Conservation (phyloP, 92 coral and sea anemone species). For the Micromussa lordhowensis region DNA sequence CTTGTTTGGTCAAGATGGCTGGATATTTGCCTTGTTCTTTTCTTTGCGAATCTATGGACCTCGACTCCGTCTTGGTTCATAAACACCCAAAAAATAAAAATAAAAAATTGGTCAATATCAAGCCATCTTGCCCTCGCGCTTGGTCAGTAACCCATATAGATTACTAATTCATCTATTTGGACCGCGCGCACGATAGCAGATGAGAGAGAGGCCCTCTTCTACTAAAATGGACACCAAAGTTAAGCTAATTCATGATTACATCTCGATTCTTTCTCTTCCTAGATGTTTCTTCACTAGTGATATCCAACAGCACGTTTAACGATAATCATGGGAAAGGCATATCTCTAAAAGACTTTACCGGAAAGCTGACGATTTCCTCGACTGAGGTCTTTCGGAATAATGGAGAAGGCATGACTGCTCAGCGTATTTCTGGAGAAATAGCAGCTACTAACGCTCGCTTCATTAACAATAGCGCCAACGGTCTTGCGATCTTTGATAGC, state of each 20-base stretch:
- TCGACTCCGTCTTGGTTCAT: too few species aligned
- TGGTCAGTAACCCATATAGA: too few species aligned
- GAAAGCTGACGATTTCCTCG: slow-evolving; percentile 15
- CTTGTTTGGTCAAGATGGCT: too few species aligned
- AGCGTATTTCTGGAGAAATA: slow-evolving; percentile 11
- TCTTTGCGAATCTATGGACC: too few species aligned
- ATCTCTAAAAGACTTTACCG: slow-evolving; percentile 22
- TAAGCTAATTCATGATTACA: not conserved
- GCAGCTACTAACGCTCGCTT: not conserved
- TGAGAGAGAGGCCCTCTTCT: too few species aligned
- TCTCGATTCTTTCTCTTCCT: not conserved
- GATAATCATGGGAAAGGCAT: slow-evolving; percentile 42
- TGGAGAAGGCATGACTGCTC: slow-evolving; percentile 26
- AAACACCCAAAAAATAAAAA: too few species aligned
- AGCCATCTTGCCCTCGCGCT: too few species aligned
- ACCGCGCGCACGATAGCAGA: too few species aligned
- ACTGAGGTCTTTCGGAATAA: slow-evolving; percentile 28
- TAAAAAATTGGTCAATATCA: too few species aligned
- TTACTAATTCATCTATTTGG: too few species aligned
- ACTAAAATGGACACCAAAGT: not conserved
- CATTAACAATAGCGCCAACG: slow-evolving; percentile 18
- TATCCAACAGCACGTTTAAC: slow-evolving; percentile 45
- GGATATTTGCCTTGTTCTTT: too few species aligned
- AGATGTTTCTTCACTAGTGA: slow-evolving; percentile 26
- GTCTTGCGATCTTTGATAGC: slow-evolving; percentile 13